Evolutionary conservation across 2,113 vertebrate species (phyloP).

Genomic region (Eidolon helvum): DNA sequence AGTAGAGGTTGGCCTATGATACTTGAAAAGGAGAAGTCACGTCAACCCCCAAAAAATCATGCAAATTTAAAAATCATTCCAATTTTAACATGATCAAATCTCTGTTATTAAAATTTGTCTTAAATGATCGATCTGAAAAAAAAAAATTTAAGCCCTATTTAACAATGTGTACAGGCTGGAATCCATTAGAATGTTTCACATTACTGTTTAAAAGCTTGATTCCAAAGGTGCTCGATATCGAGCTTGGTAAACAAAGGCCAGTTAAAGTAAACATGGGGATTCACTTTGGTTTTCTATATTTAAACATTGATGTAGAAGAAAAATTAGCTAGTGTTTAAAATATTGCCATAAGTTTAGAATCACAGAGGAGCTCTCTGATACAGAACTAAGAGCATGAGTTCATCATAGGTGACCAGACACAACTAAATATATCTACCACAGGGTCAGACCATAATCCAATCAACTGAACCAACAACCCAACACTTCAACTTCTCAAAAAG

Average conservation of each 20-base stretch:
- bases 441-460: neutral
- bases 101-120: conserved; percentile 11
- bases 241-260: neutral
- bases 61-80: neutral
- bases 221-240: neutral
- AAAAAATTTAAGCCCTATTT: neutral
- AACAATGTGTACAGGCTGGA: neutral
- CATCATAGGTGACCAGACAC: neutral
- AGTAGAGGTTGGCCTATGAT: neutral
- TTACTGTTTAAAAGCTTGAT: neutral
- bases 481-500: neutral
- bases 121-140: neutral
- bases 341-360: neutral
- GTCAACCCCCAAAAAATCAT: neutral
- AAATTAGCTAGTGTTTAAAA: neutral
- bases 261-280: conserved; percentile 1
- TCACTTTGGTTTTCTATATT: neutral
- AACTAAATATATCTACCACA: neutral
- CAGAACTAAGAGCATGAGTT: neutral
- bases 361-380: neutral
- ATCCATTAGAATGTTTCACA: neutral
- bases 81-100: neutral
- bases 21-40: neutral
- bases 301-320: neutral
- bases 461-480: neutral